Evolutionary conservation across 2,888 invertebrate genomes (phyloP).

Genomic region (Fragum fragum): DNA sequence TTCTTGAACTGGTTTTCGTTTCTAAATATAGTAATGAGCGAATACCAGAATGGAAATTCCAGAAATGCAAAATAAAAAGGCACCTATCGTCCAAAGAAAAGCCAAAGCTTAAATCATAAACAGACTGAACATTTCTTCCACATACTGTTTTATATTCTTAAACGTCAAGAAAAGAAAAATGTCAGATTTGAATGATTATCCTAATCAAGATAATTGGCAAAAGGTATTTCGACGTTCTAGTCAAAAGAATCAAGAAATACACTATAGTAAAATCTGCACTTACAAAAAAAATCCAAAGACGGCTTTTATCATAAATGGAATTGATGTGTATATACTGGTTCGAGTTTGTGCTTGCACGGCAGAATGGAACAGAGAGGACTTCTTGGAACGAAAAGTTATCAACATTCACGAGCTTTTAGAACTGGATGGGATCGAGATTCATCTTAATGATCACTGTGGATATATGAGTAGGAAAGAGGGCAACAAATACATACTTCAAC

Average conservation of each 20-base stretch:
- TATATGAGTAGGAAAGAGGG: not conserved
- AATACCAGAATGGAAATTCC: too few relatives aligned
- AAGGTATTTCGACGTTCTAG: not conserved
- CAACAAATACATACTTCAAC: not conserved
- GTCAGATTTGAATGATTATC: slow-evolving; percentile 6
- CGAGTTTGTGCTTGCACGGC: slow-evolving; percentile 5
- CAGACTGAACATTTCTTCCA: too few relatives aligned
- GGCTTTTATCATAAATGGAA: not conserved
- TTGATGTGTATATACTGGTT: not conserved
- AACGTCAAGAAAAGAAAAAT: too few relatives aligned
- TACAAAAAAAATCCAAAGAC: not conserved
- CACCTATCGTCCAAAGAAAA: too few relatives aligned
- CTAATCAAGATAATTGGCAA: not conserved
- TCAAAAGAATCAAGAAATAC: not conserved
- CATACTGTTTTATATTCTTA: too few relatives aligned
- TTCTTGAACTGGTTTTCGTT: too few relatives aligned
- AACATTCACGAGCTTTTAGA: slow-evolving; percentile 1
- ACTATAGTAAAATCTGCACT: not conserved
- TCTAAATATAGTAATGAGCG: too few relatives aligned
- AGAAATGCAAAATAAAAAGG: too few relatives aligned
- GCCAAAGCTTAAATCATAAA: too few relatives aligned
- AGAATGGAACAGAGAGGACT: not conserved
- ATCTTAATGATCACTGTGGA: not conserved
- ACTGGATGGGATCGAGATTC: slow-evolving; percentile 8
- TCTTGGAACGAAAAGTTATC: not conserved